phyloP scores from a whole-genome alignment of 2,888 invertebrate species.

The Papilio elwesi region DNA sequence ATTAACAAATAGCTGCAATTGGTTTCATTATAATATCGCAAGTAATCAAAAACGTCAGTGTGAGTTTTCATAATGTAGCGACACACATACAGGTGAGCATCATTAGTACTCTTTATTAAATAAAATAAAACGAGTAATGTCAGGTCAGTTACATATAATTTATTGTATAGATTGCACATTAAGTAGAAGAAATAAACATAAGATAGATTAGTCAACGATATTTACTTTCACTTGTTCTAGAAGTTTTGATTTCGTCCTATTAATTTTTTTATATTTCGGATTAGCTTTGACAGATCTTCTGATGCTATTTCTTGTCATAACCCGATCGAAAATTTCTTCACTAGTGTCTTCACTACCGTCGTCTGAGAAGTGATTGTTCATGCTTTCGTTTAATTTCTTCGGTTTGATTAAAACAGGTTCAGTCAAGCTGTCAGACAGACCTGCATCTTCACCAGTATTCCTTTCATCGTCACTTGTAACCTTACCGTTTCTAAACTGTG shows the following conservation, averaged over 20 bases:
- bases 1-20: not conserved
- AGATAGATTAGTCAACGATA: constrained; percentile 63
- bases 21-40: not conserved
- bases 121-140: constrained; percentile 11
- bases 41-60: not conserved
- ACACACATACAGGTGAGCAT: not conserved
- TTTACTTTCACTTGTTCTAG: constrained; percentile 77
- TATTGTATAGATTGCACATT: constrained; percentile 36
- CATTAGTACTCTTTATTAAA: not conserved
- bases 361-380: constrained; percentile 80
- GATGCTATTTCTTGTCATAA: constrained; percentile 77
- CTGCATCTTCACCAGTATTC: constrained; percentile 57
- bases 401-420: constrained; percentile 67
- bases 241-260: constrained; percentile 75
- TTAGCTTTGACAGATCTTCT: constrained; percentile 78
- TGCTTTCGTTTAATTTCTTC: constrained; percentile 75
- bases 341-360: constrained; percentile 80
- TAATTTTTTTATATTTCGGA: constrained; percentile 81
- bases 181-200: constrained; percentile 31
- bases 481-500: constrained; percentile 67
- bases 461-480: constrained; percentile 73
- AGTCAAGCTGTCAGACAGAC: constrained; percentile 64
- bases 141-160: constrained; percentile 44
- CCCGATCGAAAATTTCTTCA: constrained; percentile 78
- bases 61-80: not conserved